A percentile compares a stretch with the other conserved stretches of the same genome.
Evolutionary conservation across 2,888 invertebrate species (phyloP).

Genomic region (Meiosimyza decipiens): DNA sequence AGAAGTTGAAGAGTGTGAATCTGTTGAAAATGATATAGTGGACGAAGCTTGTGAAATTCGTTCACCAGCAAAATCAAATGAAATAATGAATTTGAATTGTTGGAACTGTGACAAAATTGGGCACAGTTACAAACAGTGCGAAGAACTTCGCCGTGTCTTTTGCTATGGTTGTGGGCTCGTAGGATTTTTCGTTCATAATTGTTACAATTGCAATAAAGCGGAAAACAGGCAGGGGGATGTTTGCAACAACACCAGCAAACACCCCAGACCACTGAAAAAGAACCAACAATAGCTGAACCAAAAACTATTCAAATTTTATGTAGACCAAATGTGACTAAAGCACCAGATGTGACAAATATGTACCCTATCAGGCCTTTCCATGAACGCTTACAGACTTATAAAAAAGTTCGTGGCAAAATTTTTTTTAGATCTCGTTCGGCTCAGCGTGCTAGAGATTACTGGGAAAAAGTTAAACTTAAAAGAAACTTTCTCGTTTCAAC

Average conservation of each 20-base stretch:
- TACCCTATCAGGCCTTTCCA: too few species aligned
- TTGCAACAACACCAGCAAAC: not conserved
- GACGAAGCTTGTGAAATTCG: conserved; percentile 1
- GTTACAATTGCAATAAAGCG: not conserved
- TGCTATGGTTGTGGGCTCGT: conserved; percentile 14
- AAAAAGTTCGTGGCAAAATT: not conserved
- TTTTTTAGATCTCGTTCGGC: not conserved
- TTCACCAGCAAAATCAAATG: not conserved
- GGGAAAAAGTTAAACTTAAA: not conserved
- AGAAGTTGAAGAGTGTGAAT: not conserved
- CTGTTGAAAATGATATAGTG: not conserved
- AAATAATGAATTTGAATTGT: not conserved
- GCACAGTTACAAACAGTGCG: conserved; percentile 10
- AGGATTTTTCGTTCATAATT: not conserved
- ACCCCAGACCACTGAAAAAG: not conserved
- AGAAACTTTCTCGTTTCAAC: not conserved
- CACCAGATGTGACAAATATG: too few species aligned
- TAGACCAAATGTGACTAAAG: too few species aligned
- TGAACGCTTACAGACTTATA: too few species aligned
- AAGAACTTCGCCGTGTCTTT: not conserved
- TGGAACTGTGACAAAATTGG: conserved; percentile 16
- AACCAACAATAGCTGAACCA: too few species aligned
- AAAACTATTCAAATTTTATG: too few species aligned
- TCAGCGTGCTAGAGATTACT: not conserved
- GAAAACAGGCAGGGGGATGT: conserved; percentile 3